Conservation (phyloP, 2,113 vertebrate genomes). For the Lampris incognitus region DNA sequence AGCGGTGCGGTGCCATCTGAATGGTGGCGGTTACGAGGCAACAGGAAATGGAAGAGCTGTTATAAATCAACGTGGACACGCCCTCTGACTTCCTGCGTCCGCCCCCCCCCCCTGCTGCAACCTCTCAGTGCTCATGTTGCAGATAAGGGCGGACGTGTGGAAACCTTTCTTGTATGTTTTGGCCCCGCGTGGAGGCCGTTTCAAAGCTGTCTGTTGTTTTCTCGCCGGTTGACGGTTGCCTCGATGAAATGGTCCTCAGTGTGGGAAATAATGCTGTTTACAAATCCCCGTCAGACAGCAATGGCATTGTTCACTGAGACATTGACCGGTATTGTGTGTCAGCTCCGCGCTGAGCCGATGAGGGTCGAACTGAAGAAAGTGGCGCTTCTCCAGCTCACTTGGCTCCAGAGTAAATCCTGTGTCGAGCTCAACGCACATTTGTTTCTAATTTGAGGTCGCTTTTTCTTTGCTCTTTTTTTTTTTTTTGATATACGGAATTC, state of each 20-base stretch:
- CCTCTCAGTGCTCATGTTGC: constrained; percentile 1
- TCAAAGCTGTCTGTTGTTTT: constrained; percentile 29
- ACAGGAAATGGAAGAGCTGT: constrained; percentile 28
- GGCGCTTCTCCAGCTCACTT: not conserved
- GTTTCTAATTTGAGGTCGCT: too few relatives aligned
- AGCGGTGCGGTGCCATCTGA: constrained; percentile 15
- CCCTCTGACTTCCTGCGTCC: not conserved
- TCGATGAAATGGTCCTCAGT: not conserved
- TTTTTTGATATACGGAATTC: too few relatives aligned
- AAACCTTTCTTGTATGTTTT: not conserved
- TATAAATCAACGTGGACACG: not conserved
- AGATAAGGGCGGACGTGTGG: constrained; percentile 16
- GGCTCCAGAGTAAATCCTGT: too few relatives aligned
- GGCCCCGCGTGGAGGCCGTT: not conserved
- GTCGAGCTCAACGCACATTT: too few relatives aligned
- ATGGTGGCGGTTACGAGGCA: constrained; percentile 4
- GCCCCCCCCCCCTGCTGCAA: not conserved
- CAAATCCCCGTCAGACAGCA: not conserved
- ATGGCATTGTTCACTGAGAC: constrained; percentile 6
- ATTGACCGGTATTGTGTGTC: not conserved
- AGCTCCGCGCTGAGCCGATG: not conserved
- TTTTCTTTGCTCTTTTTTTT: too few relatives aligned
- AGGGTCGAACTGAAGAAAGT: constrained; percentile 10
- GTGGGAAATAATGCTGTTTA: constrained; percentile 12
- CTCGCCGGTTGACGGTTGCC: constrained; percentile 24